Conservation (phyloP, 30 jellyfish, hydroid and myxozoan species). For the Chironex yamaguchii region DNA sequence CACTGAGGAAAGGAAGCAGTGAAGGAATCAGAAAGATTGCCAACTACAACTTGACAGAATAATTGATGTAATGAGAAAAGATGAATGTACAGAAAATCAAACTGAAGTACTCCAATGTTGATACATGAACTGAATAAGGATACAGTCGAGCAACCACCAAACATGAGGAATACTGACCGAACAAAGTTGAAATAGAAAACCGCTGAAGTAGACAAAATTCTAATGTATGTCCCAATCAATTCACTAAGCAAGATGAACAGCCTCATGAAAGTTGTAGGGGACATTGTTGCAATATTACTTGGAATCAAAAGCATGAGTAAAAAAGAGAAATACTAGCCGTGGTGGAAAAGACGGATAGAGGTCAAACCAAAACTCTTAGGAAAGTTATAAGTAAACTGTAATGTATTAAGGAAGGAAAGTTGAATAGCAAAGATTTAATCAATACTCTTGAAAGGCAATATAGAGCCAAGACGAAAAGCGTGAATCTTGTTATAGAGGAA, state of each 20-base stretch:
- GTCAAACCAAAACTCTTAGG: constrained; percentile 8
- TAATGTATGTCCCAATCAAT: not conserved
- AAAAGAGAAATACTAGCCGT: not conserved
- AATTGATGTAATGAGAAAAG: constrained; percentile 21
- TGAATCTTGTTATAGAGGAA: constrained; percentile 22
- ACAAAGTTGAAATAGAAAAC: constrained; percentile 19
- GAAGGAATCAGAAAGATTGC: not conserved
- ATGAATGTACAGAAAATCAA: not conserved
- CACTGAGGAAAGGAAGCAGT: not conserved
- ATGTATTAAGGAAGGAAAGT: not conserved
- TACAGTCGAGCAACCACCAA: not conserved
- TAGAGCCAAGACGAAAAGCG: no score
- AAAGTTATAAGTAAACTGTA: constrained; percentile 14
- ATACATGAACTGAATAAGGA: constrained; percentile 4
- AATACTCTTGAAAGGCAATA: no score
- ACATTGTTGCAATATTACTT: not conserved
- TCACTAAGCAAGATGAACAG: constrained; percentile 8
- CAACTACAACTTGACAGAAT: not conserved
- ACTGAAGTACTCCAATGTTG: no score
- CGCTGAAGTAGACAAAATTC: not conserved
- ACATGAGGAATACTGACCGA: constrained; percentile 27
- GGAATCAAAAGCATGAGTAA: not conserved
- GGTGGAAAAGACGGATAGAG: constrained; percentile 26
- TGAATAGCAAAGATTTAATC: not conserved
- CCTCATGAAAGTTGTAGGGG: constrained; percentile 19